Conservation (phyloP, 2,113 vertebrate species). For the Mesembrinibis cayennensis region DNA sequence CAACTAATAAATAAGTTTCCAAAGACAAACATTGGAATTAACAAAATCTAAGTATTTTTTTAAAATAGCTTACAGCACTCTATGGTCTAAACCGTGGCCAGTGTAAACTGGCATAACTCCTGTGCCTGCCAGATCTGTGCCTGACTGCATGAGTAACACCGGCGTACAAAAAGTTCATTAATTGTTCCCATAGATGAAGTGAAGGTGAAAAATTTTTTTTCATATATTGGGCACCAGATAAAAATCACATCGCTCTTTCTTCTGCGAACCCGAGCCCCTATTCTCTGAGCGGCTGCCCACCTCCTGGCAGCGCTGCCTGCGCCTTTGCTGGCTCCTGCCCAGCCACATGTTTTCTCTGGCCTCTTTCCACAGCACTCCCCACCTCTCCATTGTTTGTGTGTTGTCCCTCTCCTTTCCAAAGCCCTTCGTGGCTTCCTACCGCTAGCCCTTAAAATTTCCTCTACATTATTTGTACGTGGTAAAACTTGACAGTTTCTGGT, state of each 20-base stretch:
- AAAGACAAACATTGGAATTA: neutral
- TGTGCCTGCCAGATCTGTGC: neutral
- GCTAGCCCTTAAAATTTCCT: neutral
- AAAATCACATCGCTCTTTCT: neutral
- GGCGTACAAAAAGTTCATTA: fast-evolving
- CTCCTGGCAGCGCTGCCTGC: neutral
- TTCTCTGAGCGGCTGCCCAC: neutral
- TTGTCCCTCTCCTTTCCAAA: neutral
- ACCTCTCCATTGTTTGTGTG: neutral
- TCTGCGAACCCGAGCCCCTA: neutral
- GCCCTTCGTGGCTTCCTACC: neutral
- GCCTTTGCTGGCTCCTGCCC: neutral
- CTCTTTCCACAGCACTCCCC: neutral
- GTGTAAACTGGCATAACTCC: neutral
- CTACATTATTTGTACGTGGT: neutral
- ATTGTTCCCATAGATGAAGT: neutral
- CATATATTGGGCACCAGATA: neutral
- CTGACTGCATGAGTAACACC: fast-evolving
- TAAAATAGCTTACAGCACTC: neutral
- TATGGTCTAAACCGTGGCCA: fast-evolving
- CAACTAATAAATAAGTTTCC: neutral
- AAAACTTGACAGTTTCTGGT: neutral
- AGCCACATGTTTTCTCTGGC: neutral
- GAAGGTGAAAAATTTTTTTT: neutral
- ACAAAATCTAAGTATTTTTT: neutral